Percentiles rank a stretch among this genome's conserved stretches.
Evolutionary conservation across 2,113 vertebrate species (phyloP).

Genomic region (Ceyx cyanopectus): DNA sequence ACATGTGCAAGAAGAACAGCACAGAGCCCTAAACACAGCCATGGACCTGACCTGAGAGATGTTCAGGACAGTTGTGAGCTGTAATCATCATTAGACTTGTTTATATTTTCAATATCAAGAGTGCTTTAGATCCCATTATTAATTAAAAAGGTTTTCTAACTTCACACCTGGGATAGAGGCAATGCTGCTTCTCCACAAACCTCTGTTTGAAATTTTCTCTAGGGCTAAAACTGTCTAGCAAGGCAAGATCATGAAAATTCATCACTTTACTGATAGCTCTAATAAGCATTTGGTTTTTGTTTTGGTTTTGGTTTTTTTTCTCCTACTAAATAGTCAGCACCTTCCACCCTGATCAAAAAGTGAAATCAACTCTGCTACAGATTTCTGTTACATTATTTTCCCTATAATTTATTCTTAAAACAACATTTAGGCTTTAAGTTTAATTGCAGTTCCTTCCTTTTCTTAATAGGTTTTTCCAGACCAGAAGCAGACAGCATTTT

Average conservation of each 20-base stretch:
- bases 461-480: neutral
- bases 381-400: slow-evolving; percentile 24
- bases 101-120: slow-evolving; percentile 4
- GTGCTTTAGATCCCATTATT: slow-evolving; percentile 46
- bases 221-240: slow-evolving; percentile 65
- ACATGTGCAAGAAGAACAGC: neutral
- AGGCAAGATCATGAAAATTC: slow-evolving; percentile 75
- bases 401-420: slow-evolving; percentile 42
- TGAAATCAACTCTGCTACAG: slow-evolving; percentile 52
- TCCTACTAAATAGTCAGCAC: slow-evolving; percentile 66
- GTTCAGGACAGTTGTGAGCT: neutral
- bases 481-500: slow-evolving; percentile 8
- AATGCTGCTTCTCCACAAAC: neutral
- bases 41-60: neutral
- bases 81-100: slow-evolving; percentile 17
- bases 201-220: slow-evolving; percentile 72
- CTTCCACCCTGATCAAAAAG: slow-evolving; percentile 61
- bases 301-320: neutral
- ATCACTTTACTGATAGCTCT: slow-evolving; percentile 67
- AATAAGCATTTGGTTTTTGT: slow-evolving; percentile 9
- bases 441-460: slow-evolving; percentile 32
- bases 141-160: slow-evolving; percentile 52
- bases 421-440: slow-evolving; percentile 58
- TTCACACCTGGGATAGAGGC: slow-evolving; percentile 58
- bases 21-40: neutral